Conservation (phyloP, 2,113 vertebrate species). For the Cebus imitator region DNA sequence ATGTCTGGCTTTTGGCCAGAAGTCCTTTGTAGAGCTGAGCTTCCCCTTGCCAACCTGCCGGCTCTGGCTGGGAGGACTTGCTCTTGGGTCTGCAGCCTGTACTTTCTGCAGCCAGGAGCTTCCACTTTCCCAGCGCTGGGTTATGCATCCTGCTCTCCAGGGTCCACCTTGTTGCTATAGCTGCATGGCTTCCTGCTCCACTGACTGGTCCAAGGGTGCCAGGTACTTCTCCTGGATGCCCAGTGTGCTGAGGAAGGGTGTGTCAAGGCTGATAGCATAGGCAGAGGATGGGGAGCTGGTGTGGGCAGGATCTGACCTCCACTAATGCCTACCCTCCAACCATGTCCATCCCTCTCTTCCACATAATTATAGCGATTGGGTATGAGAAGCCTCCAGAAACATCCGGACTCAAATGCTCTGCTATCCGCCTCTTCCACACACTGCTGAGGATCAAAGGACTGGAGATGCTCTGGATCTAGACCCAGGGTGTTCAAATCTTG, state of each 20-base stretch:
- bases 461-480: not conserved
- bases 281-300: not conserved
- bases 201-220: constrained; percentile 83
- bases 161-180: constrained; percentile 69
- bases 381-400: not conserved
- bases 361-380: not conserved
- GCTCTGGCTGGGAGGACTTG: not conserved
- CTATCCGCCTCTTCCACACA: not conserved
- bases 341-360: not conserved
- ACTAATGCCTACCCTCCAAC: not conserved
- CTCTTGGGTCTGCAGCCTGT: not conserved
- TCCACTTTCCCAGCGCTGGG: not conserved
- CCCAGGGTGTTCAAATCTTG: not conserved
- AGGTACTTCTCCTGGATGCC: constrained; percentile 95
- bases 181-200: constrained; percentile 93
- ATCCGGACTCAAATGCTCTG: not conserved
- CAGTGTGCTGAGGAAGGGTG: constrained; percentile 86
- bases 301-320: not conserved
- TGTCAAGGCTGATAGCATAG: constrained; percentile 84
- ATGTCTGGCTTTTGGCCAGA: not conserved
- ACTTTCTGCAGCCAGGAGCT: not conserved
- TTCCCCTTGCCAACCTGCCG: not conserved
- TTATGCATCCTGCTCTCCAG: not conserved
- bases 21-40: not conserved
- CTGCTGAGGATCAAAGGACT: not conserved